These are phyloP conservation scores for Porites rus DNA, from an alignment of 92 coral and sea anemone species.

Conservation along the genomic window DNA sequence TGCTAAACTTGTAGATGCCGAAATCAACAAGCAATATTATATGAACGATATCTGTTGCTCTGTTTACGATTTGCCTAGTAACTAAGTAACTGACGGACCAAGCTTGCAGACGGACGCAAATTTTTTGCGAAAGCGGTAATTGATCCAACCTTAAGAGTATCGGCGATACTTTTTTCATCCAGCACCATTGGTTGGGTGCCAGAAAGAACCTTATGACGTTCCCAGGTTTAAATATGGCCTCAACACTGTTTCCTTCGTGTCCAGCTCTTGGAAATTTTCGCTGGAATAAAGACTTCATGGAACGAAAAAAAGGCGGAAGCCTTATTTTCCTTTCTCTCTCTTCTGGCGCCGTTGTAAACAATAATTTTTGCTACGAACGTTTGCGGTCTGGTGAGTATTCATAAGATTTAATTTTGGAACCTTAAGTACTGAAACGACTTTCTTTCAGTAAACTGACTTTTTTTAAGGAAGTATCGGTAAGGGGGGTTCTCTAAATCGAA, in stretches of 20 bases:
- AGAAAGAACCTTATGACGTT: slow-evolving; percentile 3
- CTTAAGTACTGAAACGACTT: no score
- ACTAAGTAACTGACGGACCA: background rate
- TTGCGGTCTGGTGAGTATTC: background rate
- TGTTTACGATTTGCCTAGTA: background rate
- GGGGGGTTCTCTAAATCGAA: no score
- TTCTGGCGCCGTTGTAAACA: background rate
- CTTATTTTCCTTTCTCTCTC: background rate
- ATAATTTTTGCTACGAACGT: background rate
- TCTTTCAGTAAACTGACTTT: no score
- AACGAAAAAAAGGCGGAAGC: background rate
- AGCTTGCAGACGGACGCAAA: slow-evolving; percentile 20
- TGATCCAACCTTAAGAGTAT: background rate
- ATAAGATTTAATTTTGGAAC: no score
- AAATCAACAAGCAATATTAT: no score
- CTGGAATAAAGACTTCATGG: background rate
- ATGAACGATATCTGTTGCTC: background rate
- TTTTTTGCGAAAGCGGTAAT: slow-evolving; percentile 25
- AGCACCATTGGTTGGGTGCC: slow-evolving; percentile 5
- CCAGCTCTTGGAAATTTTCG: background rate
- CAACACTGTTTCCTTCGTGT: background rate
- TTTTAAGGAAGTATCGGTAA: no score
- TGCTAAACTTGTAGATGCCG: no score
- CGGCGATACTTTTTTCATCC: background rate
- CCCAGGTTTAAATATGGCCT: background rate